Conservation (phyloP, 2,888 invertebrate species). For the Tetheella fluctuosa region DNA sequence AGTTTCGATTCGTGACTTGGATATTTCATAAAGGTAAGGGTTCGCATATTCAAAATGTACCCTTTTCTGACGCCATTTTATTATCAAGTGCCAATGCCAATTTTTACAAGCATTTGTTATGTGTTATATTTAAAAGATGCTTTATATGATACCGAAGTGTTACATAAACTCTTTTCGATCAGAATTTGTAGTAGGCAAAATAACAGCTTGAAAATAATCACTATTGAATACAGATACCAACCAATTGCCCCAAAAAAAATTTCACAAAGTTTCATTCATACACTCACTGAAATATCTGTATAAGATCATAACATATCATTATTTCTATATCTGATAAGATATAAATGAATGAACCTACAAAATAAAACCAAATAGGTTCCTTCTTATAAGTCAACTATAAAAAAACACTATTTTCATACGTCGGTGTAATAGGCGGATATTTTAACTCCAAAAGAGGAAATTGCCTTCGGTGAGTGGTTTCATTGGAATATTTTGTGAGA, state of each 20-base stretch:
- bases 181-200: too few relatives aligned
- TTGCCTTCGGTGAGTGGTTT: conserved; percentile 55
- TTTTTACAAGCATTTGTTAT: conserved; percentile 46
- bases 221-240: too few relatives aligned
- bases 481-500: conserved; percentile 59
- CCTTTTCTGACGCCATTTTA: conserved; percentile 40
- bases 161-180: neutral
- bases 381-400: neutral
- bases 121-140: conserved; percentile 36
- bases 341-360: too few relatives aligned
- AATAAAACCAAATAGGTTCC: too few relatives aligned
- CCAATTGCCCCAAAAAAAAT: too few relatives aligned
- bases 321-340: too few relatives aligned
- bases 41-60: conserved; percentile 35
- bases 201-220: too few relatives aligned
- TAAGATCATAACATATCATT: too few relatives aligned
- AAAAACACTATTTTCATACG: conserved; percentile 15
- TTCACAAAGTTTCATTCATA: too few relatives aligned
- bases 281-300: too few relatives aligned
- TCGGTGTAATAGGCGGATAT: conserved; percentile 34
- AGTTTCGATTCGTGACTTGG: conserved; percentile 26
- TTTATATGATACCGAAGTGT: conserved; percentile 29
- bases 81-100: conserved; percentile 42
- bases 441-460: conserved; percentile 45
- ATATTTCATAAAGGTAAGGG: conserved; percentile 29